Evolutionary conservation across 1,140 invertebrate species (phyloP).

Genomic region (Triops longicaudatus): DNA sequence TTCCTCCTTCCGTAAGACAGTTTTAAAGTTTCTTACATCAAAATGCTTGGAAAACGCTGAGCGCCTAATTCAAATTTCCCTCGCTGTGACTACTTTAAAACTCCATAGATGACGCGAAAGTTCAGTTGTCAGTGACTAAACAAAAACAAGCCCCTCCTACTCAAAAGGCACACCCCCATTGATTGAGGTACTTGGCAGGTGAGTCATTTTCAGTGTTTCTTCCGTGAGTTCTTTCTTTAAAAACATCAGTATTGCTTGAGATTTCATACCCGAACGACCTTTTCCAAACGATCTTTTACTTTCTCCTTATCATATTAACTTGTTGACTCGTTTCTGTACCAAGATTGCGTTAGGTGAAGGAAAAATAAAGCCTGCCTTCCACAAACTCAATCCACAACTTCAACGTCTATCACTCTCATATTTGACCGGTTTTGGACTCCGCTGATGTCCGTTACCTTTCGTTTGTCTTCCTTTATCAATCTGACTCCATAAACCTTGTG

Average conservation of each 20-base stretch:
- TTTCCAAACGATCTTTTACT: too few species aligned
- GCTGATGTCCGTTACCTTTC: background rate
- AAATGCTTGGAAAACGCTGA: too few species aligned
- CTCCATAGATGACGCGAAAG: background rate
- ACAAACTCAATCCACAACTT: too few species aligned
- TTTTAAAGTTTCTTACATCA: too few species aligned
- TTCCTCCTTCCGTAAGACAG: too few species aligned
- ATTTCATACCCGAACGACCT: background rate
- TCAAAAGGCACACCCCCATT: background rate
- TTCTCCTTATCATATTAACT: too few species aligned
- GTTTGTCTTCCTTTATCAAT: background rate
- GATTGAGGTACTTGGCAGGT: background rate
- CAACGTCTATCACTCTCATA: background rate
- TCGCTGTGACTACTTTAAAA: too few species aligned
- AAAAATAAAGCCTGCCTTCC: too few species aligned
- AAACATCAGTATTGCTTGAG: conserved; percentile 9
- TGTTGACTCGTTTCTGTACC: background rate
- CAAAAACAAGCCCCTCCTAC: background rate
- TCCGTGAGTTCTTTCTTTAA: background rate
- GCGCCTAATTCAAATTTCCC: too few species aligned
- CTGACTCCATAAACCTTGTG: background rate
- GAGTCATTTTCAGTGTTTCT: background rate
- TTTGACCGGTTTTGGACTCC: background rate
- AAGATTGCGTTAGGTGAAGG: too few species aligned
- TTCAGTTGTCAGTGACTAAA: too few species aligned